Base-by-base conservation (phyloP, 2,888 invertebrate species). In the Augiades crinisus region DNA sequence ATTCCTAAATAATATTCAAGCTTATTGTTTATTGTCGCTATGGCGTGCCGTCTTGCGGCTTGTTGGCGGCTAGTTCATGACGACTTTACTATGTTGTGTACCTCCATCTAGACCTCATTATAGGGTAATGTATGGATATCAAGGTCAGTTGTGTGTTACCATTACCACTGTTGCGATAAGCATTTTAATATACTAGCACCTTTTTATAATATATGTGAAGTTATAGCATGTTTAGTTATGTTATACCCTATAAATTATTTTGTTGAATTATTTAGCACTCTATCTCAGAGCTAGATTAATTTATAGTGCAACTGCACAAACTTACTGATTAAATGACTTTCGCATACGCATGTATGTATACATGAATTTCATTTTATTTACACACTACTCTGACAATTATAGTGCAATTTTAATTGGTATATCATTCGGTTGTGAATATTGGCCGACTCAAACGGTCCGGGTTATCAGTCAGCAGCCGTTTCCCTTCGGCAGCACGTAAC, bases 111-210 rank as follows among this genome's bases (percentile, higher is more conserved):
- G 44, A 41, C 14, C 12, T 41, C 41, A 53, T 47, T 40, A 45
- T 40, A 47, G 38, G 47, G 41, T 47, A 46, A 40, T 3, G 37
- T 52, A 51, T 53, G 19, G 54, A 49, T 12, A 17, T 49, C 33
- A 16, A 57, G 40, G 45, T 59, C 57, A 53, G 52, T 52, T 62
- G 58, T 56, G 63, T 68, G 61, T 59, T 64, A 72, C 72, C 66
- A 63, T 63, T 54, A 45, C 54, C 79, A 81, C 75, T 53, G 56
- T 52, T 44, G 50, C 43, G 43, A 50, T 34, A 47, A 65, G 60
- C 75, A 64, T 69, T 67, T 68, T 65, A 62, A 63, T 60, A 64
- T 72, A 67, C 59, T 72, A 70, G 82, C 82, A 83, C 83, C 61
- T 59, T 59, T 64, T 62, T 62, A 65, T 68, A 71, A 67, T 61